These are phyloP conservation scores for Sternarchorhynchus goeldii DNA, from an alignment of 2,797 vertebrate species.

Conservation along the genomic window DNA sequence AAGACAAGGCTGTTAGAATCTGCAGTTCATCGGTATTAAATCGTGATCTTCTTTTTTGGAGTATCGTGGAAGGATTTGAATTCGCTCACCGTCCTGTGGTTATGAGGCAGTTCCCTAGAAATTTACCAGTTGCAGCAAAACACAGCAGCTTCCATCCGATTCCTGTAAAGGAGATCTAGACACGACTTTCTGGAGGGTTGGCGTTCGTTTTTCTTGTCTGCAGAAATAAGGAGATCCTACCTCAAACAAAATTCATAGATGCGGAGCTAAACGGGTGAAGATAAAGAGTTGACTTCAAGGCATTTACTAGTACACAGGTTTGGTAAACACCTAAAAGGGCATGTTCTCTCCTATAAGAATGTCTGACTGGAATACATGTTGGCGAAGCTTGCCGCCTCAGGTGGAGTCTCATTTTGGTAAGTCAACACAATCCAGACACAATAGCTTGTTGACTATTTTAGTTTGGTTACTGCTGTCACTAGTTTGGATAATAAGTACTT, in stretches of 20 bases:
- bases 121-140: conserved; percentile 7
- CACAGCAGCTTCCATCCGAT: not conserved
- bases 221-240: not conserved
- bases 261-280: not conserved
- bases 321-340: conserved; percentile 1
- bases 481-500: not conserved
- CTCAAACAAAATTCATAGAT: not conserved
- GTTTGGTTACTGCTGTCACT: not conserved
- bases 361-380: not conserved
- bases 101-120: not conserved
- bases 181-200: not conserved
- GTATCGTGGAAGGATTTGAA: conserved; percentile 2
- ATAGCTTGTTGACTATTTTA: not conserved
- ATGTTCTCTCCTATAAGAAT: not conserved
- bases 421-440: not conserved
- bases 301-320: not conserved
- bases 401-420: not conserved
- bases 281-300: not conserved
- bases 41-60: conserved; percentile 3
- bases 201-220: not conserved
- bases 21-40: not conserved
- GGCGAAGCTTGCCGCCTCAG: not conserved
- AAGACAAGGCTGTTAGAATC: not conserved
- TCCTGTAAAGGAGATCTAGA: not conserved
- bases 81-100: not conserved